Evolutionary conservation across 2,888 invertebrate species (phyloP).

Genomic region (Cremastinae sp.): DNA sequence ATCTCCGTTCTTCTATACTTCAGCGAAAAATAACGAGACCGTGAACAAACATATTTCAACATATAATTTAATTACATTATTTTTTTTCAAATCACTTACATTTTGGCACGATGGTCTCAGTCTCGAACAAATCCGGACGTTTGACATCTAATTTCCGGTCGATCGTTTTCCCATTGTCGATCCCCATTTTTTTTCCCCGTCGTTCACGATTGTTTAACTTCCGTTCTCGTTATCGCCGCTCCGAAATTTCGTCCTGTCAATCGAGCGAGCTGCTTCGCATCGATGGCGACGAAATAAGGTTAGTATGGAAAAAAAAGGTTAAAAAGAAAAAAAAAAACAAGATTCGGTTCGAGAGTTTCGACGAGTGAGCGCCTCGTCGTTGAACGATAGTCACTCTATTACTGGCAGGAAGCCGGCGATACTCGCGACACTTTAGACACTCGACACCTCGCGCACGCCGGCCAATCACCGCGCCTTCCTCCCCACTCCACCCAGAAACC

Average conservation of each 20-base stretch:
- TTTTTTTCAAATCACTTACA: slow-evolving; percentile 62
- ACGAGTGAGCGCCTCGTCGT: slow-evolving; percentile 48
- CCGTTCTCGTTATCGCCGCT: not conserved
- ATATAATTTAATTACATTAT: not conserved
- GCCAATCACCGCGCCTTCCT: slow-evolving; percentile 67
- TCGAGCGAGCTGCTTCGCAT: no score
- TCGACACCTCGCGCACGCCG: slow-evolving; percentile 69
- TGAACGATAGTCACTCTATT: slow-evolving; percentile 67
- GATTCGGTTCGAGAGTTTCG: slow-evolving; percentile 17
- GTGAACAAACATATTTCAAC: not conserved
- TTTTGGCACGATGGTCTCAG: slow-evolving; percentile 65
- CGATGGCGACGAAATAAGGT: not conserved
- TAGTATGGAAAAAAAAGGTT: slow-evolving; percentile 14
- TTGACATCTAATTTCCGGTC: slow-evolving; percentile 67
- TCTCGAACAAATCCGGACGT: slow-evolving; percentile 67
- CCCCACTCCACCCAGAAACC: slow-evolving; percentile 45
- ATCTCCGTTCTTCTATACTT: slow-evolving; percentile 15
- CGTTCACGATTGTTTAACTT: not conserved
- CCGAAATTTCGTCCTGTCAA: not conserved
- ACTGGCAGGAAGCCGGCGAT: slow-evolving; percentile 70
- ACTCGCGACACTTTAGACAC: slow-evolving; percentile 72
- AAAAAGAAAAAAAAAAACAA: slow-evolving; percentile 12
- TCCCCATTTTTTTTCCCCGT: slow-evolving; percentile 56
- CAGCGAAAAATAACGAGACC: slow-evolving; percentile 2
- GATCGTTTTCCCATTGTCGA: slow-evolving; percentile 70